Conservation (phyloP, 1,140 invertebrate species). For the Caenorhabditis tropicalis region DNA sequence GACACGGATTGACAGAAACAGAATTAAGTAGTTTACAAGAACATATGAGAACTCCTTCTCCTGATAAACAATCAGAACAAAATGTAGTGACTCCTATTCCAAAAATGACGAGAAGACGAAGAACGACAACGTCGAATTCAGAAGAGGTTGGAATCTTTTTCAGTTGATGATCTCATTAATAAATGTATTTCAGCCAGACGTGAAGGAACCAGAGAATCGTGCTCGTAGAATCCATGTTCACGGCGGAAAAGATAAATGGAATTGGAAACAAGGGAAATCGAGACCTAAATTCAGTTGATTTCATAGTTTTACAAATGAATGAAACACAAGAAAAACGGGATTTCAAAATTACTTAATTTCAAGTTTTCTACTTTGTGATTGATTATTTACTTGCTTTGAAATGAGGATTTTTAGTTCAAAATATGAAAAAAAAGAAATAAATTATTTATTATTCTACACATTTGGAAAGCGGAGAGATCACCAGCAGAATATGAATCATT, state of each 20-base stretch:
- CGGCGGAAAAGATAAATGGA: constrained; percentile 18
- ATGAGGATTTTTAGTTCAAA: no score
- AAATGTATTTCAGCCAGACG: neutral
- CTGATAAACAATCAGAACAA: neutral
- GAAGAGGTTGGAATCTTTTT: neutral
- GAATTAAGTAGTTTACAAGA: constrained; percentile 24
- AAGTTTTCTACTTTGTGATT: no score
- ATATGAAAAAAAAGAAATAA: no score
- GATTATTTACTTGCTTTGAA: no score
- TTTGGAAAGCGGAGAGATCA: constrained; percentile 15
- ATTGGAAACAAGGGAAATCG: constrained; percentile 28
- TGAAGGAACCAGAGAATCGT: neutral
- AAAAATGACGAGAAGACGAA: neutral
- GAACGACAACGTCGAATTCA: neutral
- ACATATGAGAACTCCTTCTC: neutral
- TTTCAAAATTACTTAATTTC: no score
- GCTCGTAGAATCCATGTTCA: neutral
- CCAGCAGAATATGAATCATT: neutral
- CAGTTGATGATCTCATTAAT: neutral
- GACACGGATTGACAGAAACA: constrained; percentile 2
- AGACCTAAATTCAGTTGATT: neutral
- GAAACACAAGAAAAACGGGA: neutral
- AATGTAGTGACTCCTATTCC: neutral
- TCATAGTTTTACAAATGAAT: constrained; percentile 36
- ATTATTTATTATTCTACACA: constrained; percentile 40